A percentile compares a stretch with the other conserved stretches of the same genome.
Conservation (phyloP, 2,797 vertebrate species). For the Notoglanidium macrostoma region DNA sequence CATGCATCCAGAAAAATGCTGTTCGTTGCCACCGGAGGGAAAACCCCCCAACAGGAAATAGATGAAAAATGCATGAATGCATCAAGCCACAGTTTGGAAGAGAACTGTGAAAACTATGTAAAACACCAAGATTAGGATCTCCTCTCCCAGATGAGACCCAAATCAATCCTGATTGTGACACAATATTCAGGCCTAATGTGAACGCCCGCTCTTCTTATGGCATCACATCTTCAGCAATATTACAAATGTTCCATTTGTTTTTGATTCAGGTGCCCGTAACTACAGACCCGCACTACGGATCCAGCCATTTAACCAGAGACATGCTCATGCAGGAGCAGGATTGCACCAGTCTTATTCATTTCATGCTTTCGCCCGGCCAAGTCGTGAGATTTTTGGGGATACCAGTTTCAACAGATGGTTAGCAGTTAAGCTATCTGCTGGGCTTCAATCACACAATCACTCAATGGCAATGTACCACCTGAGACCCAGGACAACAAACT, state of each 20-base stretch:
- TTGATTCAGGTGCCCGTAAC: neutral
- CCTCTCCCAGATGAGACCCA: no score
- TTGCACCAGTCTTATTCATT: neutral
- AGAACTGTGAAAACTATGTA: no score
- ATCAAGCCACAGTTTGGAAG: neutral
- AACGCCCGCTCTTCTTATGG: neutral
- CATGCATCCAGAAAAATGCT: neutral
- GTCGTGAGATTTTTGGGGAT: neutral
- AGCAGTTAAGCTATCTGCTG: constrained; percentile 31
- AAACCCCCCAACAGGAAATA: neutral
- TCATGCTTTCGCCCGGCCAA: neutral
- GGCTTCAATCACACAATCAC: constrained; percentile 32
- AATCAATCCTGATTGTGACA: neutral
- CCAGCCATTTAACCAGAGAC: neutral
- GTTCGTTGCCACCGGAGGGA: neutral
- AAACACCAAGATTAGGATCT: neutral
- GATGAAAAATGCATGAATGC: neutral
- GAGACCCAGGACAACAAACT: constrained; percentile 28
- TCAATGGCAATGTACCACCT: constrained; percentile 26
- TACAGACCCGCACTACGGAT: neutral
- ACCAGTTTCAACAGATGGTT: constrained; percentile 11
- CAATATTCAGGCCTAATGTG: neutral
- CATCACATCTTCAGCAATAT: neutral
- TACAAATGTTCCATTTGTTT: neutral
- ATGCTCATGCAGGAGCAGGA: neutral